Base-by-base conservation (phyloP, 2,888 invertebrate genomes). In the Agrochola litura region DNA sequence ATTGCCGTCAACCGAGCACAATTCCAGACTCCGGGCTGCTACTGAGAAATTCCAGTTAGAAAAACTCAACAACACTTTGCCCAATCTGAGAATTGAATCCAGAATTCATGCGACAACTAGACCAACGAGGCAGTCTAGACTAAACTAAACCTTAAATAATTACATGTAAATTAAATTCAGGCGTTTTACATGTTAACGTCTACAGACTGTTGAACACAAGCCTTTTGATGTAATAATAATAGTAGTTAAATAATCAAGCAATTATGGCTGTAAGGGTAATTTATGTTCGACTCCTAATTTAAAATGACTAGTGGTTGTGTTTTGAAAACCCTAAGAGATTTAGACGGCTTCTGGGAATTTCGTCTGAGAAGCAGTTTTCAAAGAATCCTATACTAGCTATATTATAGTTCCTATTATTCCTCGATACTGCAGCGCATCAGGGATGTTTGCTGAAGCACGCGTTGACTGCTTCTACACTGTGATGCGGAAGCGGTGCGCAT, bases 151-250 rank as follows among this genome's bases (percentile, higher is more conserved):
- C 22, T 37, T 10, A 22, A 56, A 54, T 70, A 63, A 77, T 70
- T 77, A 41, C 10, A 77, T 70, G 61, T 25, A 22, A 70, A 63
- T 63, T 46, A 19, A 54, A 77, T 77, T 63, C 77, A 41, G 46
- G 22, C 10, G 37, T 25, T 77, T 70, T 49, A 70, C 54, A 63
- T 63, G 22, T 70, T 69, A 22, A 16, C 30, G 14, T 77, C 22
- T 16, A 61, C 19, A 61, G 10, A 46, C 6, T 46, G 10, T 3
- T 77, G 46, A 70, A 54, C 22, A 37, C 14, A 30, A 22, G 10
- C 37, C 77, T 77, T 61, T 66, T 54, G 46, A 54, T 22, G 19
- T 54, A 10, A 56, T 41, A 63, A 56, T 76, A 69, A 37, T 6
- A 37, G 61, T 37, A 43, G 6, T 30, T 61, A 16, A 52, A 61